These are phyloP conservation scores for Camponotus vicinus DNA, from an alignment of 1,140 invertebrate genomes.

Conservation along the genomic window DNA sequence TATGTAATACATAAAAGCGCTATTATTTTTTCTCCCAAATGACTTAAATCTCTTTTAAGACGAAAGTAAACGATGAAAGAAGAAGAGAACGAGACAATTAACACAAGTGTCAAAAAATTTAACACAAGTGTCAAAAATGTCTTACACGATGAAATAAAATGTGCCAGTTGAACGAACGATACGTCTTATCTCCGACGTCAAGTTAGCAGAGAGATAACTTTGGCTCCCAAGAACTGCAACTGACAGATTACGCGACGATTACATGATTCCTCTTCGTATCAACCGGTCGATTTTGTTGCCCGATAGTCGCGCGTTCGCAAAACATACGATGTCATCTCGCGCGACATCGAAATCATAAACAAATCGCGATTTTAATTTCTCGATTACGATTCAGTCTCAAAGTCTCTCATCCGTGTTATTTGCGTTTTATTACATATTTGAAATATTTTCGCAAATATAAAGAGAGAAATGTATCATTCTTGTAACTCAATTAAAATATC, in stretches of 20 bases:
- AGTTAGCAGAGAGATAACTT: constrained; percentile 26
- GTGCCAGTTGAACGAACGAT: constrained; percentile 63
- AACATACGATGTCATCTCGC: background rate
- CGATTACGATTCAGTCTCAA: constrained; percentile 1
- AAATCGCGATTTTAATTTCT: background rate
- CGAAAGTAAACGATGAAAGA: no score
- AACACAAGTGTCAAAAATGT: background rate
- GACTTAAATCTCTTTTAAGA: no score
- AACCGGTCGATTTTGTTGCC: background rate
- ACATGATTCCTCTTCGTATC: background rate
- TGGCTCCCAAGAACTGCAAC: background rate
- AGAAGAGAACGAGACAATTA: no score
- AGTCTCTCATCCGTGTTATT: background rate
- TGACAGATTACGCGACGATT: background rate
- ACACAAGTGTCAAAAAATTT: background rate
- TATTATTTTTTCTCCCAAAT: no score
- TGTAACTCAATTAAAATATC: background rate
- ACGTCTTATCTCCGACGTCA: constrained; percentile 53
- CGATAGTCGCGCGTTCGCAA: background rate
- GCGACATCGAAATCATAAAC: background rate
- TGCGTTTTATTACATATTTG: background rate
- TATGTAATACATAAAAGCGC: no score
- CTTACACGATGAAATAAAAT: constrained; percentile 32
- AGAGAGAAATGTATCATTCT: background rate
- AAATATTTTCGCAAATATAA: background rate